Conservation (phyloP, 2,797 vertebrate species). For the Myotis vivesi region DNA sequence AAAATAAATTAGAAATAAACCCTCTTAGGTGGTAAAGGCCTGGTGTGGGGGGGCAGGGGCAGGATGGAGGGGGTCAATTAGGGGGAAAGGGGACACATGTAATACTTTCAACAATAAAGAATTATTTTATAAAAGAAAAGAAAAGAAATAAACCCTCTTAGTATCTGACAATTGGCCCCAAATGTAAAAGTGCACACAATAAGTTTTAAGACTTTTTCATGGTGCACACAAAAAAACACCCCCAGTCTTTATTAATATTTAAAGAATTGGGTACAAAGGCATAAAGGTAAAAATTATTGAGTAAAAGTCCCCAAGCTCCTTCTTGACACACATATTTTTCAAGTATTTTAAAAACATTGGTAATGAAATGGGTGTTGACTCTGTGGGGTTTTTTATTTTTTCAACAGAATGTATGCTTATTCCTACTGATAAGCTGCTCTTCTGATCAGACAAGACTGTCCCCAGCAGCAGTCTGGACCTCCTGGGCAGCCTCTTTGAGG, state of each 20-base stretch:
- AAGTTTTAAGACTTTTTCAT: constrained; percentile 7
- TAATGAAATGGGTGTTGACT: not conserved
- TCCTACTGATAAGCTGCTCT: constrained; percentile 7
- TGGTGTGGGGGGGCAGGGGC: too few species aligned
- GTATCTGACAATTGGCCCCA: not conserved
- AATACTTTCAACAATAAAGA: too few species aligned
- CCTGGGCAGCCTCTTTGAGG: not conserved
- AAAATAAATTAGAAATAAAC: constrained; percentile 54
- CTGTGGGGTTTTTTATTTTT: not conserved
- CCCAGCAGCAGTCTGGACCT: not conserved
- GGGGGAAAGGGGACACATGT: too few species aligned
- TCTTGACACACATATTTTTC: constrained; percentile 7
- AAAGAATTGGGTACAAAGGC: constrained; percentile 15
- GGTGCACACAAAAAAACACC: not conserved
- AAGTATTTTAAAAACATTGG: constrained; percentile 39
- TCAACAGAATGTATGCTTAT: not conserved
- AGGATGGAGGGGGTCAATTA: too few species aligned
- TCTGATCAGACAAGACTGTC: not conserved
- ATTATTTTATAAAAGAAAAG: too few species aligned
- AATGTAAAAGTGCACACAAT: constrained; percentile 15
- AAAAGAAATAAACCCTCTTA: not conserved
- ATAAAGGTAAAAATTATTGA: not conserved
- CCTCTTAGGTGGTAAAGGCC: not conserved
- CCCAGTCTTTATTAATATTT: not conserved
- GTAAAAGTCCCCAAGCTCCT: not conserved